Evolutionary conservation across 2,113 vertebrate species (phyloP), one percentile per base, ranked within the genome.

Genomic region (Zeus faber): DNA sequence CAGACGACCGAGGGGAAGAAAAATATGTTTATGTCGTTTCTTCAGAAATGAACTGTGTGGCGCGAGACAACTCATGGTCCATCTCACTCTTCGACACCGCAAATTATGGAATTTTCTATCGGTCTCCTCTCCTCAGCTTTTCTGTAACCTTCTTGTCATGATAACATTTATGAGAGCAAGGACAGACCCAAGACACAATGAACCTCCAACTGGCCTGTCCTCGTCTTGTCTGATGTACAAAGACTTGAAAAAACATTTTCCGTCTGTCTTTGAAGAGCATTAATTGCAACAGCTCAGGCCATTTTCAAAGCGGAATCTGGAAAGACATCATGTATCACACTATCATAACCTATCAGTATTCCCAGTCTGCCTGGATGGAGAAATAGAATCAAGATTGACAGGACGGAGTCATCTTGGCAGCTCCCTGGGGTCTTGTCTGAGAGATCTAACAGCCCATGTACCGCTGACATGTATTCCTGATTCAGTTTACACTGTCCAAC

Each of bases 231-330:
- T 20, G 58, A 62, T 33, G 18, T 39, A 39, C 25, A 3, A 46
- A 63, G 25, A 29, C 8, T 13, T 11, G 22, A 35, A 11, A 52
- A 25, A 58, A 16, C 35, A 8, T 40, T 29, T 29, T 67, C 37
- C 50, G 40, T 41, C 4, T 55, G 53, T 59, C 49, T 61, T 18
- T 33, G 46, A 26, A 53, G 44, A 17, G 23, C 81, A 57, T 70
- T 60, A 74, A 70, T 54, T 80, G 67, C 68, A 72, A 47, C 73
- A 70, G 69, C 61, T 53, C 25, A 52, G 49, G 62, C 70, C 74
- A 85, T 77, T 83, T 74, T 53, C 52, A 65, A 68, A 73, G 63
- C 35, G 46, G n/a, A n/a, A n/a, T n/a, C n/a, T n/a, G n/a, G n/a
- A n/a, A 55, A 58, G 37, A 58, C 67, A 70, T 75, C 41, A 56